Percentiles rank a stretch among this genome's conserved stretches.
These are phyloP conservation scores for Xenopus tropicalis DNA, from an alignment of 2,113 vertebrate species.

Conservation along the genomic window DNA sequence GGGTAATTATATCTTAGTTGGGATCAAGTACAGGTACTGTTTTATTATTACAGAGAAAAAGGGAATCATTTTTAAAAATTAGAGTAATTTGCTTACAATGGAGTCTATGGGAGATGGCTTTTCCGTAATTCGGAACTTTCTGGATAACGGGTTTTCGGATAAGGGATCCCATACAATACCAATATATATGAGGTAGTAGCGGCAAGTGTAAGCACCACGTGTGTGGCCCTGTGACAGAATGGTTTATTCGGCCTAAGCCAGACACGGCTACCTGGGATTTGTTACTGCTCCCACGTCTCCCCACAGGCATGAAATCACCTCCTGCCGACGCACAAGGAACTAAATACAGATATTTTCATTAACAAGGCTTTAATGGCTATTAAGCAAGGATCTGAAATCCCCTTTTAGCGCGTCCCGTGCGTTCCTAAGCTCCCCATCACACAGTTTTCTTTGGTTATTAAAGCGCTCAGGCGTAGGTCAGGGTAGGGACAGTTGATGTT, in stretches of 20 bases:
- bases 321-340: neutral
- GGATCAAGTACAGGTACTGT: too few species aligned
- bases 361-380: conserved; percentile 1
- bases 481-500: conserved; percentile 29
- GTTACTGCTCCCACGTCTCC: neutral
- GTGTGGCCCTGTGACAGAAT: neutral
- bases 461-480: conserved; percentile 16
- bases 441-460: conserved; percentile 14
- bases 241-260: neutral
- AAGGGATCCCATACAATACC: too few species aligned
- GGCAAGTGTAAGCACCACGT: neutral
- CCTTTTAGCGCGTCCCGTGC: neutral
- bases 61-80: too few species aligned
- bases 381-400: neutral
- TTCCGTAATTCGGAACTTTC: too few species aligned
- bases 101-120: too few species aligned
- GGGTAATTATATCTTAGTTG: too few species aligned
- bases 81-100: too few species aligned
- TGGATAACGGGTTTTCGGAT: too few species aligned
- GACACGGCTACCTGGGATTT: too few species aligned
- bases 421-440: neutral
- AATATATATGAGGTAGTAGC: too few species aligned
- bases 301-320: neutral
- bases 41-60: too few species aligned
- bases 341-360: conserved; percentile 12